Evolutionary conservation across 2,113 vertebrate genomes (phyloP), one percentile per base, ranked within the genome.

Genomic region (Eira barbara): DNA sequence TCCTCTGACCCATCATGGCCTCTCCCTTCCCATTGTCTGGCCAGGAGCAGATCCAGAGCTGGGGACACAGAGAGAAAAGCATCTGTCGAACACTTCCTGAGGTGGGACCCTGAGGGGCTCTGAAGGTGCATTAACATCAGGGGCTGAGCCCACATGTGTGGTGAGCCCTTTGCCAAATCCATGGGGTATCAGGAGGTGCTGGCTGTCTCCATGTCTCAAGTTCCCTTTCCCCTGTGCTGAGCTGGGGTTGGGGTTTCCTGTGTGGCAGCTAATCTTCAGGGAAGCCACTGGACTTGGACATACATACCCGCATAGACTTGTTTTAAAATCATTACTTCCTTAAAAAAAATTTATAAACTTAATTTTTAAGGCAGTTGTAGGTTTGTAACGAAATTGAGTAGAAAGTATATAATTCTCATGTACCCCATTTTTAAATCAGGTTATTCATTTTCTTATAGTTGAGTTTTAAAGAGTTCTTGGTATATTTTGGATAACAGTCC

Each of bases 151-250:
- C 17, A 52, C 47, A 34, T 52, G 42, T 78, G 42, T 78, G 7
- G 61, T 9, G 1, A 20, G 52, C 34, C 42, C 7, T 67, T 71
- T 10, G 34, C 29, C 42, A 74, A 69, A n/a, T 39, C 52, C 29
- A 3, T 0, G 0, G 6, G 4, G 36, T n/a, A 2, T 6, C 11
- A 52, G 49, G 18, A 25, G 42, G 27, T 1, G 7, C 47, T 29
- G 39, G 13, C 39, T 34, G 27, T 34, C 42, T 36, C 21, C 11
- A 4, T 0, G 8, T 27, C 61, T 76, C 27, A 31, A 1, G 4
- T 42, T 27, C 49, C 71, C 34, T 14, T 7, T 25, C 47, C 42
- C 10, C 10, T 7, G 6, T 4, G 25, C 36, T 55, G 21, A 8
- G 27, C 74, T 57, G 69, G 31, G 14, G 61, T 39, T 59, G 29